phyloP scores from a whole-genome alignment of 2,888 invertebrate species.

The Machimus atricapillus region DNA sequence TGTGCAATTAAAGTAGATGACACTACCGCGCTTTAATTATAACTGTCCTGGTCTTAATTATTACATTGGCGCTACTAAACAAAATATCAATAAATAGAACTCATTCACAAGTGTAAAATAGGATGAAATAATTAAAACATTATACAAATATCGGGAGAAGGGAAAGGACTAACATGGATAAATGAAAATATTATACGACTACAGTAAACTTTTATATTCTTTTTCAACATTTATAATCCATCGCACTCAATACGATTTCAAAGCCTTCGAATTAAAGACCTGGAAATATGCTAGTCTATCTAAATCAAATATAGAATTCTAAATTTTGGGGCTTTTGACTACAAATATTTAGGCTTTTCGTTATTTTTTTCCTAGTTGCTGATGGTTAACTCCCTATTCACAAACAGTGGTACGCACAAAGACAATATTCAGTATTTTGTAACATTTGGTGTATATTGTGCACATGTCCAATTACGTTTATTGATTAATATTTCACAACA shows the following conservation, averaged over 20 bases:
- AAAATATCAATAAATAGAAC: background rate
- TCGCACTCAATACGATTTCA: background rate
- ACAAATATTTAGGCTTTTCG: background rate
- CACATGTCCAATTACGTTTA: slow-evolving; percentile 24
- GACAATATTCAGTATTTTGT: background rate
- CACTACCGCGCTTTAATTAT: background rate
- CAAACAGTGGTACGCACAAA: background rate
- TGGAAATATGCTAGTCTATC: background rate
- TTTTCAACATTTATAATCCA: background rate
- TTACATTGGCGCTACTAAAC: background rate
- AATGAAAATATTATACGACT: background rate
- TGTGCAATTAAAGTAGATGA: background rate
- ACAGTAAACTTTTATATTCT: background rate
- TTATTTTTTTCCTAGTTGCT: background rate
- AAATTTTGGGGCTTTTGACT: background rate
- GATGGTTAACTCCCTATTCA: background rate
- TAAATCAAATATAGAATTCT: background rate
- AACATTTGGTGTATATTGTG: slow-evolving; percentile 11
- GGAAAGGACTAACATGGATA: background rate
- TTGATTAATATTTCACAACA: slow-evolving; percentile 37
- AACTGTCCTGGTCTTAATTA: background rate
- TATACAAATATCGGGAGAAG: background rate
- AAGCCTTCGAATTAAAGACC: background rate
- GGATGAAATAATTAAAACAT: background rate
- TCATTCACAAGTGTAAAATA: background rate